Evolutionary conservation across 2,888 invertebrate genomes (phyloP), one percentile per base, ranked within the genome.

Genomic region (Terebella lapidaria): DNA sequence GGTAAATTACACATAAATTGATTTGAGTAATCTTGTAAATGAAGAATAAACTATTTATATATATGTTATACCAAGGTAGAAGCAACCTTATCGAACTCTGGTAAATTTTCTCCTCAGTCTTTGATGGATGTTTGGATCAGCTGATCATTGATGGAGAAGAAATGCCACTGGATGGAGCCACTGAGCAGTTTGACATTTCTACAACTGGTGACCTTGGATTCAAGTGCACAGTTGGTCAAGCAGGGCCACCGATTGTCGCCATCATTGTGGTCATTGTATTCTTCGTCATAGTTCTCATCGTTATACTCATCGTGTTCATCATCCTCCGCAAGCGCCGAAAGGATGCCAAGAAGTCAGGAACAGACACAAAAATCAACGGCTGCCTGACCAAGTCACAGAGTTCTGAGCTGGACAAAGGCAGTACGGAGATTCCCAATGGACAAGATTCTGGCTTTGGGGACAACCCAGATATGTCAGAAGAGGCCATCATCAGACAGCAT

Each of bases 241-340:
- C 22, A 22, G 49, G 49, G 18, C 18, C 49, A 5, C 49, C 49
- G 5, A 5, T 49, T 5, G 49, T 49, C n/a, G 95, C 94, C 57
- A 89, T 95, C 61, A 94, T 94, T 1, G 83, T 95, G 30, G 93
- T 95, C 24, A 92, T 94, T 65, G 91, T 92, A 26, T 94, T 96
- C 84, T 94, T 96, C 75, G 89, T 92, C 3, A 89, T 94, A 28
- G 60, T 76, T 10, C 64, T 77, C 25, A 67, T 77, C 15, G 73
- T 67, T 25, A 74, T 77, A 27, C 65, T 76, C 15, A 70, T 72
- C 54, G 94, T 94, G 74, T 86, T 94, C n/a, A 91, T 94, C 46
- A 94, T 94, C 79, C 87, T 54, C 20, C 3, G 52, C 46, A 30
- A 93, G 49, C 86, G 94, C 22, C 89, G 90, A 57, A 91, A 92